These are phyloP conservation scores for Scomber japonicus DNA, from an alignment of 2,113 vertebrate species.

Conservation along the genomic window DNA sequence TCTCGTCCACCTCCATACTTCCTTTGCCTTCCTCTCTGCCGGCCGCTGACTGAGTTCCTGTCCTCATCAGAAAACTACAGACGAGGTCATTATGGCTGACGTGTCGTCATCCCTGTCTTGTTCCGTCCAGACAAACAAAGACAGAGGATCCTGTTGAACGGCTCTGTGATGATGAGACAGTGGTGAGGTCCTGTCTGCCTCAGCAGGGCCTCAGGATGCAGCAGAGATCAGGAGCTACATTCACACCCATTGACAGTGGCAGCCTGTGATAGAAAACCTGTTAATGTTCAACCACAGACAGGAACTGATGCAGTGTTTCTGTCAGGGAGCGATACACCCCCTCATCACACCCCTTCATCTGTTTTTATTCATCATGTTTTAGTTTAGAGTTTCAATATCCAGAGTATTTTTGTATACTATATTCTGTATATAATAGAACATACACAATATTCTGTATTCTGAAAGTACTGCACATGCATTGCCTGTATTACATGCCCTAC, in stretches of 20 bases:
- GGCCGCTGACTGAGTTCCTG: slow-evolving; percentile 66
- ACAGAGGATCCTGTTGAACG: slow-evolving; percentile 53
- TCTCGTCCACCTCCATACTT: slow-evolving; percentile 25
- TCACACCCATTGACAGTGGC: slow-evolving; percentile 55
- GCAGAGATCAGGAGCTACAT: slow-evolving; percentile 45
- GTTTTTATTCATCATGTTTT: background rate
- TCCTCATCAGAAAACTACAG: slow-evolving; percentile 61
- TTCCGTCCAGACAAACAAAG: slow-evolving; percentile 69
- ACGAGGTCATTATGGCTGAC: slow-evolving; percentile 69
- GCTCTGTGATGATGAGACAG: slow-evolving; percentile 51
- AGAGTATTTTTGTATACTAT: background rate
- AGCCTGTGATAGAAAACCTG: slow-evolving; percentile 54
- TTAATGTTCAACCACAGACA: slow-evolving; percentile 78
- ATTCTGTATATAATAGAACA: too few species aligned
- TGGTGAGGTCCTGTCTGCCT: slow-evolving; percentile 58
- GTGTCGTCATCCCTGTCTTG: slow-evolving; percentile 65
- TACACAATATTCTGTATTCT: background rate
- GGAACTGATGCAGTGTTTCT: slow-evolving; percentile 72
- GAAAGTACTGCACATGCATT: too few species aligned
- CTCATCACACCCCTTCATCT: background rate
- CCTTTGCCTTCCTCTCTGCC: slow-evolving; percentile 34
- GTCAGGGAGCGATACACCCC: background rate
- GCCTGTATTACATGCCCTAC: too few species aligned
- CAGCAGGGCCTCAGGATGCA: slow-evolving; percentile 75
- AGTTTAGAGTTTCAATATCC: background rate